Evolutionary conservation across 2,888 invertebrate genomes (phyloP), one percentile per base, ranked within the genome.

Genomic region (Clivina fossor): DNA sequence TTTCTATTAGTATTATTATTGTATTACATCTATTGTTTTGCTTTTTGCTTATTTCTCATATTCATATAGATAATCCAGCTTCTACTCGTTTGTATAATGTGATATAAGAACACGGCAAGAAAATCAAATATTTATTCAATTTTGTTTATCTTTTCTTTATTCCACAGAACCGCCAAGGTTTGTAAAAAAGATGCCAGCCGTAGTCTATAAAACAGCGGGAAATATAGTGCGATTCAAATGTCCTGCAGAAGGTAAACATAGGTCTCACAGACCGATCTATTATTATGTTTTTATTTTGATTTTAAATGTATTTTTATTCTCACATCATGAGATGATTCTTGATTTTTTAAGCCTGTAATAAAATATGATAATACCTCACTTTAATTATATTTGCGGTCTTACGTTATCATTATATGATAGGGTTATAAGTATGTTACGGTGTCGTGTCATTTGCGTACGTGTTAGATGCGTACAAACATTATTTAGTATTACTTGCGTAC

Each of bases 141-240:
- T n/a, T n/a, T n/a, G n/a, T n/a, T n/a, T n/a, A n/a, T n/a, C n/a
- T n/a, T n/a, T n/a, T n/a, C n/a, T n/a, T n/a, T n/a, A n/a, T n/a
- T n/a, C n/a, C n/a, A n/a, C n/a, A n/a, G n/a, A n/a, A n/a, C n/a
- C 71, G 1, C 78, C 79, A 0, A 62, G 63, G 15, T 78, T 79
- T 64, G 71, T 66, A 1, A 76, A 77, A 56, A 74, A 74, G 55
- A 75, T 81, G 75, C 72, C 73, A 43, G 69, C 68, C 35, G 66
- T 76, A 15, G 69, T 77, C 4, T 78, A 85, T 56, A 89, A 87
- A 68, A 91, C 91, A 1, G 90, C 90, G 18, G 92, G 91, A 1
- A 88, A 84, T 62, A 85, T 83, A 68, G 78, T 88, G 2, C 79
- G 80, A 61, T 74, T 94, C 1, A 81, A 80, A 66, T 93, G 93